Percentiles rank a stretch among this genome's conserved stretches.
phyloP scores from a whole-genome alignment of 2,797 vertebrate species.

The Semotilus atromaculatus region DNA sequence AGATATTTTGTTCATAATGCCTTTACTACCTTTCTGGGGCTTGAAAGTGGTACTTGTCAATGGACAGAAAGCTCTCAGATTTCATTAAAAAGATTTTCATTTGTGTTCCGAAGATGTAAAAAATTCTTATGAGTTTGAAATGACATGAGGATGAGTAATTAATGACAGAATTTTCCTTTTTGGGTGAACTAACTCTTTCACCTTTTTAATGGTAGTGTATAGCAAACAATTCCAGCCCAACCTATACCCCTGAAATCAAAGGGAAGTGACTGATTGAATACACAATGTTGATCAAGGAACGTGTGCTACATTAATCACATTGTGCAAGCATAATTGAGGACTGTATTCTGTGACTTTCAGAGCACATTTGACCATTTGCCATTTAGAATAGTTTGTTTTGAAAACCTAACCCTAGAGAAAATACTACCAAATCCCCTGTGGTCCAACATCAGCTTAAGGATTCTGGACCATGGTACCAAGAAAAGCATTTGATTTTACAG shows the following conservation, averaged over 20 bases:
- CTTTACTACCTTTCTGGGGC: too few species aligned
- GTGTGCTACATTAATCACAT: not conserved
- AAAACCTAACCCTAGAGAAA: slow-evolving; percentile 10
- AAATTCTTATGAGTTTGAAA: too few species aligned
- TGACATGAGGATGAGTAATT: too few species aligned
- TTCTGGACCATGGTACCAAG: not conserved
- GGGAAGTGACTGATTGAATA: not conserved
- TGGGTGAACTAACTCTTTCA: too few species aligned
- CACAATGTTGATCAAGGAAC: not conserved
- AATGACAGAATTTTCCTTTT: too few species aligned
- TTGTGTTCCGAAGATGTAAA: too few species aligned
- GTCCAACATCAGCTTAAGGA: not conserved
- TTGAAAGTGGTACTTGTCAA: too few species aligned
- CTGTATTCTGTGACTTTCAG: not conserved
- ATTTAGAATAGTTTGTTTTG: slow-evolving; percentile 1
- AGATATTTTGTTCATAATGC: not conserved
- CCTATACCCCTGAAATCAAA: not conserved
- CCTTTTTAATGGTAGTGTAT: too few species aligned
- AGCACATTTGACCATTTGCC: not conserved
- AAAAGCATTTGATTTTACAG: not conserved
- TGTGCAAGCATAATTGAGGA: not conserved
- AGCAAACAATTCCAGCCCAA: not conserved
- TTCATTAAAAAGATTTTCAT: too few species aligned
- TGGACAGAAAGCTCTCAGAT: too few species aligned
- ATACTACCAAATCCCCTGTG: not conserved